These are phyloP conservation scores for Leuciscus idus DNA, from an alignment of 2,113 vertebrate genomes.

Conservation along the genomic window DNA sequence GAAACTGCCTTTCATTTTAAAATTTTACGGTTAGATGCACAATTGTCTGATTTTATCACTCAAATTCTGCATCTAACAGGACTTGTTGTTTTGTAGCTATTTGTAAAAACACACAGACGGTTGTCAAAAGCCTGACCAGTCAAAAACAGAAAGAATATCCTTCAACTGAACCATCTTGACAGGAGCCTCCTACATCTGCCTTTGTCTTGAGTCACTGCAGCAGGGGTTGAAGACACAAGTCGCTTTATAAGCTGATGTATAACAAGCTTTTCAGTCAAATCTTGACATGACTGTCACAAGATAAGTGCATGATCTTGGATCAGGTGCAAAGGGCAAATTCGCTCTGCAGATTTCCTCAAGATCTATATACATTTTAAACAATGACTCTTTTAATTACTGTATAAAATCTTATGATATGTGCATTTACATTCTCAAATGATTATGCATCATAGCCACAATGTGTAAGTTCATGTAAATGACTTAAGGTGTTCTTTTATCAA, in stretches of 20 bases:
- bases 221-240: neutral
- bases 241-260: neutral
- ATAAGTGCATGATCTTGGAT: conserved; percentile 3
- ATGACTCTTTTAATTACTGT: neutral
- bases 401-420: neutral
- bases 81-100: neutral
- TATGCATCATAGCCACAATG: neutral
- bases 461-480: neutral
- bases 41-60: neutral
- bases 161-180: conserved; percentile 30
- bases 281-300: neutral
- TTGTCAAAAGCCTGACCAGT: neutral
- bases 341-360: neutral
- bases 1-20: no score
- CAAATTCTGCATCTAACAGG: neutral
- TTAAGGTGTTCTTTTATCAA: neutral
- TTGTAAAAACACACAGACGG: neutral
- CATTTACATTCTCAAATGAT: neutral
- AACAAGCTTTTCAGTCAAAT: neutral
- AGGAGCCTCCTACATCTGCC: neutral
- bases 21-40: neutral
- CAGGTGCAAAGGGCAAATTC: neutral
- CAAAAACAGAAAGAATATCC: conserved; percentile 13
- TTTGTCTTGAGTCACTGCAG: neutral
- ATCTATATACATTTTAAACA: neutral